Conservation (phyloP, 2,888 invertebrate genomes). For the Luperina testacea region DNA sequence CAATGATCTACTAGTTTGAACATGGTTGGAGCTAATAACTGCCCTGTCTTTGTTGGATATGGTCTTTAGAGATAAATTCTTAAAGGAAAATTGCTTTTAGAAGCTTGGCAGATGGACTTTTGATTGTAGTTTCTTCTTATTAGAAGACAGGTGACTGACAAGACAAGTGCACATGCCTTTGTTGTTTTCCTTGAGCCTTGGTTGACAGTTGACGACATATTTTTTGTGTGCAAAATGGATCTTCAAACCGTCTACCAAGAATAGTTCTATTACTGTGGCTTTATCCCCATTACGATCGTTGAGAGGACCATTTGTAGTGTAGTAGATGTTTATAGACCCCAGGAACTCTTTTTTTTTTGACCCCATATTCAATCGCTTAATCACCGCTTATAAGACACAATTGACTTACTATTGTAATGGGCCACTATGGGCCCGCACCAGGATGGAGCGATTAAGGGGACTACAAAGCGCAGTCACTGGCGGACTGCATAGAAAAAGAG, state of each 20-base stretch:
- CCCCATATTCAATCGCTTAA: too few relatives aligned
- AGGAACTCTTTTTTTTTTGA: background rate
- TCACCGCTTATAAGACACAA: too few relatives aligned
- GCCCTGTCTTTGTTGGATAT: constrained; percentile 28
- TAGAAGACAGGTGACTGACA: background rate
- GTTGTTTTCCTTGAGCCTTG: background rate
- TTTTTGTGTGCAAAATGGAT: background rate
- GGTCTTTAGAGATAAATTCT: constrained; percentile 40
- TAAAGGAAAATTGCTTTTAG: constrained; percentile 49
- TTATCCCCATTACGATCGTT: background rate
- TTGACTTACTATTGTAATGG: too few relatives aligned
- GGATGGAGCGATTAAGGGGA: too few relatives aligned
- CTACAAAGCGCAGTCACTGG: too few relatives aligned
- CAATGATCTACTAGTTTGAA: constrained; percentile 24
- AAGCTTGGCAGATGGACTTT: constrained; percentile 6
- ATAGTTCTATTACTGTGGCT: background rate
- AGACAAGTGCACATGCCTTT: background rate
- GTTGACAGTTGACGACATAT: background rate
- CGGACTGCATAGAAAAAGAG: too few relatives aligned
- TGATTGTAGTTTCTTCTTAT: constrained; percentile 10
- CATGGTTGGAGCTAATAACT: constrained; percentile 5
- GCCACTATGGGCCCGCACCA: too few relatives aligned
- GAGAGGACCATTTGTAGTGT: background rate
- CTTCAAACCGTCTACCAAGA: background rate
- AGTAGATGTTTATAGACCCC: background rate